Conservation (phyloP, 2,888 invertebrate species). For the Troides aeacus region DNA sequence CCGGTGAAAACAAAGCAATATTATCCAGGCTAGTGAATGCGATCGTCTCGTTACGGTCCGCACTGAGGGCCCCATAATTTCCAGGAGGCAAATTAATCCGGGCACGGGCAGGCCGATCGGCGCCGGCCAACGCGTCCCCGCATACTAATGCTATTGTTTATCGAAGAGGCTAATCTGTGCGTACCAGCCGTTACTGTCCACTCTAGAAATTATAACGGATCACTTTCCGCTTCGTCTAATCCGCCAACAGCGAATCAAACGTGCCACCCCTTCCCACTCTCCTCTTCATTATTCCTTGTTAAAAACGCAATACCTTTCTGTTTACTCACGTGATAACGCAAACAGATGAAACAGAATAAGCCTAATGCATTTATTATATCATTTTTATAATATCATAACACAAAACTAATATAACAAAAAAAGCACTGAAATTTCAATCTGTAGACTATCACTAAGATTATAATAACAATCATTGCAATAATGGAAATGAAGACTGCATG, state of each 20-base stretch:
- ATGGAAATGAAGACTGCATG: no score
- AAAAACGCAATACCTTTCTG: slow-evolving; percentile 17
- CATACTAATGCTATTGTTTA: slow-evolving; percentile 81
- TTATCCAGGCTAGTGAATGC: slow-evolving; percentile 56
- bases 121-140: slow-evolving; percentile 76
- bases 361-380: background rate
- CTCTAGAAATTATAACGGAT: slow-evolving; percentile 51
- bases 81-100: slow-evolving; percentile 78
- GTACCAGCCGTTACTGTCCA: slow-evolving; percentile 77
- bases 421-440: no score
- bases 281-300: slow-evolving; percentile 27
- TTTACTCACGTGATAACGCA: slow-evolving; percentile 34
- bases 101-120: slow-evolving; percentile 73
- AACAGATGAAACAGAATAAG: slow-evolving; percentile 20
- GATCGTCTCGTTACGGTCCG: slow-evolving; percentile 49
- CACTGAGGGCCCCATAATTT: slow-evolving; percentile 69
- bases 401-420: no score
- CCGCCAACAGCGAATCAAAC: slow-evolving; percentile 53
- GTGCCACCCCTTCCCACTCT: slow-evolving; percentile 35
- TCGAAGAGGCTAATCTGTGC: slow-evolving; percentile 80
- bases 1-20: slow-evolving; percentile 64
- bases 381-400: background rate
- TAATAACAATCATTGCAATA: no score
- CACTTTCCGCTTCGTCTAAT: slow-evolving; percentile 66
- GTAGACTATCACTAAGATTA: no score